These are phyloP conservation scores for Formica selysi DNA, from an alignment of 1,140 invertebrate species.

Conservation along the genomic window DNA sequence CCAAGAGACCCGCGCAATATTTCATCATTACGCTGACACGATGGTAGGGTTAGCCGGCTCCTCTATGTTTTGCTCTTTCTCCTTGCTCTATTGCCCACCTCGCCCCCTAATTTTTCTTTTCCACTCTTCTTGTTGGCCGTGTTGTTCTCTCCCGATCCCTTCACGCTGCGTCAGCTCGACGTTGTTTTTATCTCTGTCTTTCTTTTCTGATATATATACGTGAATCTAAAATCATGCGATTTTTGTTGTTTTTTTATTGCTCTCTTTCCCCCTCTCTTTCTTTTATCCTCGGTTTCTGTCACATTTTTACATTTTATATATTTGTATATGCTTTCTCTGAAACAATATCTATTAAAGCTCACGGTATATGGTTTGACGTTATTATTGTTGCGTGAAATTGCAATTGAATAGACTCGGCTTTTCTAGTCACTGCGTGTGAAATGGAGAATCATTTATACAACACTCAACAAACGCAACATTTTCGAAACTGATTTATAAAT, in stretches of 20 bases:
- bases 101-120: slow-evolving; percentile 58
- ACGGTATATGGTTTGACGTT: not conserved
- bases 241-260: not conserved
- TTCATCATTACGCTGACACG: slow-evolving; percentile 87
- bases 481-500: not conserved
- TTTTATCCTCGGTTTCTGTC: not conserved
- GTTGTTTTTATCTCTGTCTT: slow-evolving; percentile 27
- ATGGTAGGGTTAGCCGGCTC: slow-evolving; percentile 81
- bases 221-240: not conserved
- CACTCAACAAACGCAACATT: not conserved
- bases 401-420: not conserved
- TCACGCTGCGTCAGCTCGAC: not conserved
- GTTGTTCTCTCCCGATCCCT: slow-evolving; percentile 8
- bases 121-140: slow-evolving; percentile 4
- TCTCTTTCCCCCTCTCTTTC: not conserved
- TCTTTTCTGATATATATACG: not conserved
- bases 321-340: not conserved
- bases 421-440: not conserved
- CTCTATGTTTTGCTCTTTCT: slow-evolving; percentile 41
- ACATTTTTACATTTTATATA: not conserved
- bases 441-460: not conserved
- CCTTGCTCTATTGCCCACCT: slow-evolving; percentile 60
- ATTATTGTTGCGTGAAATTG: not conserved
- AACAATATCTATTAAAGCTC: not conserved
- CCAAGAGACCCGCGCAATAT: slow-evolving; percentile 84